A percentile compares a stretch with the other conserved stretches of the same genome.
phyloP scores from a whole-genome alignment of 2,797 vertebrate species.

The Limnodromus scolopaceus region DNA sequence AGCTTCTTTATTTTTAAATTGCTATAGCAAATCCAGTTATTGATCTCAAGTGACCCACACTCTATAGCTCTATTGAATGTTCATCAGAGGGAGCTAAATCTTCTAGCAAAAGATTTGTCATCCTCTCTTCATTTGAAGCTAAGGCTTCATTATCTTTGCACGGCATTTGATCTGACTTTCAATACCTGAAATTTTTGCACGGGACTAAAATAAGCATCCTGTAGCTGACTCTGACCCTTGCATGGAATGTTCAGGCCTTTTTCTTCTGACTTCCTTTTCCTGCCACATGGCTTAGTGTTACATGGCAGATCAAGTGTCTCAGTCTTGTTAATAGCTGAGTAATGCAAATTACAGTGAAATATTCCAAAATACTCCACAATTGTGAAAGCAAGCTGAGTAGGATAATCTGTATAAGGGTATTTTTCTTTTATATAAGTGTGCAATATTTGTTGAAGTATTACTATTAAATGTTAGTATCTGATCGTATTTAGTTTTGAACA shows the following conservation, averaged over 20 bases:
- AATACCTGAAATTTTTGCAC: not conserved
- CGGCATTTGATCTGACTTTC: not conserved
- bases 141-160: not conserved
- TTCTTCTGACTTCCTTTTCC: not conserved
- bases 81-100: conserved; percentile 8
- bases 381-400: not conserved
- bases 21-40: conserved; percentile 15
- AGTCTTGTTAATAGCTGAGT: not conserved
- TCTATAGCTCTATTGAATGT: not conserved
- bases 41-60: not conserved
- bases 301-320: not conserved
- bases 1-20: not conserved
- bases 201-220: not conserved
- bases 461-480: not conserved
- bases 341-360: not conserved
- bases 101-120: not conserved
- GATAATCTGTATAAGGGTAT: not conserved
- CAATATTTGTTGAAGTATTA: not conserved
- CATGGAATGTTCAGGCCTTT: not conserved
- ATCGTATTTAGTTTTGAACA: not conserved
- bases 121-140: not conserved
- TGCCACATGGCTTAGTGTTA: not conserved
- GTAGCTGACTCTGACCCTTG: not conserved
- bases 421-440: not conserved
- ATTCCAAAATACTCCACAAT: not conserved